Percentiles rank a stretch among this genome's conserved stretches.
Evolutionary conservation across 2,113 vertebrate species (phyloP).

Genomic region (Falcunculus frontatus): DNA sequence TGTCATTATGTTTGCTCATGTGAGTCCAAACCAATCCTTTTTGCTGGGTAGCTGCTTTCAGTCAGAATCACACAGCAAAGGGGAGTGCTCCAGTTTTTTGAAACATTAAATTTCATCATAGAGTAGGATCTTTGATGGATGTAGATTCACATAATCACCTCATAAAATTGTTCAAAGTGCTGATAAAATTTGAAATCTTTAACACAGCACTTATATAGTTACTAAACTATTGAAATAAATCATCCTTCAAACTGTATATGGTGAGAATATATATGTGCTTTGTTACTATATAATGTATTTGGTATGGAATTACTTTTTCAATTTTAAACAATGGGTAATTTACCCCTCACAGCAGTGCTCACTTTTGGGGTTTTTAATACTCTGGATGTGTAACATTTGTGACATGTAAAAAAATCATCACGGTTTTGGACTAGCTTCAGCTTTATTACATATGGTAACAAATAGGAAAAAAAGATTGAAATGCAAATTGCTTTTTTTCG

Average conservation of each 20-base stretch:
- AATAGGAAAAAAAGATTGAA: not conserved
- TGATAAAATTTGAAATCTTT: constrained; percentile 9
- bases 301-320: not conserved
- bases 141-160: not conserved
- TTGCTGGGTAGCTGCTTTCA: not conserved
- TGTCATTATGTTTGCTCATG: not conserved
- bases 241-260: not conserved
- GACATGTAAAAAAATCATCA: not conserved
- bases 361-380: not conserved
- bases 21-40: not conserved
- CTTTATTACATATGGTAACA: not conserved
- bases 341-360: not conserved
- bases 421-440: not conserved
- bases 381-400: not conserved
- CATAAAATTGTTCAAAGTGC: not conserved
- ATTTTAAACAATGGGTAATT: not conserved
- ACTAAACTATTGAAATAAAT: constrained; percentile 6
- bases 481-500: not conserved
- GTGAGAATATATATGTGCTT: not conserved
- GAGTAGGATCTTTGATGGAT: not conserved
- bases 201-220: not conserved
- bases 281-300: not conserved
- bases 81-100: not conserved
- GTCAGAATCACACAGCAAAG: not conserved
- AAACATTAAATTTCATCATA: not conserved